Percentiles rank a stretch among this genome's conserved stretches.
These are phyloP conservation scores for Papilio polytes DNA, from an alignment of 1,140 invertebrate species.

Conservation along the genomic window DNA sequence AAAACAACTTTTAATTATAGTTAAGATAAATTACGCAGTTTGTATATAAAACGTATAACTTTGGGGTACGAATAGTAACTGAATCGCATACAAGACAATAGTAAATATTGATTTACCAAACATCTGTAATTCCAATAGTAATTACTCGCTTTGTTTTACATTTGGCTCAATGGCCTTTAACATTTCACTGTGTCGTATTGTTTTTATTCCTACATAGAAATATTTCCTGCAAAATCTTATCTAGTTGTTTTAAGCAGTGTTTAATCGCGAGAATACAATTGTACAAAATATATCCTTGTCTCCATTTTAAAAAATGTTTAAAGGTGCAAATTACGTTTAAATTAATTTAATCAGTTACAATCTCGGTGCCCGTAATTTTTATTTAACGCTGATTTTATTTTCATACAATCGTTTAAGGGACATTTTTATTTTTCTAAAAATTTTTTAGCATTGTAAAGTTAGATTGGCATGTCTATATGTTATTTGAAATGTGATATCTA, in stretches of 20 bases:
- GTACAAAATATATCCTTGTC: too few species aligned
- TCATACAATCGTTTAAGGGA: background rate
- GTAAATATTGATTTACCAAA: conserved; percentile 47
- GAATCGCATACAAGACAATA: conserved; percentile 39
- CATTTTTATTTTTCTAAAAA: background rate
- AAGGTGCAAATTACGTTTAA: too few species aligned
- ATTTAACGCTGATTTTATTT: too few species aligned
- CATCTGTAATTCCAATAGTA: conserved; percentile 59
- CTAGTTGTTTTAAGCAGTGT: background rate
- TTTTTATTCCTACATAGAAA: background rate
- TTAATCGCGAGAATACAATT: too few species aligned
- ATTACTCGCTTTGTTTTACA: conserved; percentile 57
- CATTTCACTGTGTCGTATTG: background rate
- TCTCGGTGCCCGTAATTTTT: too few species aligned
- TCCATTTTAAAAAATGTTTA: too few species aligned
- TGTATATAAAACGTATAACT: background rate
- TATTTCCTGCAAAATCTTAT: background rate
- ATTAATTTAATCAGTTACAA: too few species aligned
- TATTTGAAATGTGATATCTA: conserved; percentile 24
- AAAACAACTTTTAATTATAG: background rate
- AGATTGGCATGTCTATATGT: conserved; percentile 3
- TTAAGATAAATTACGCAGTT: background rate
- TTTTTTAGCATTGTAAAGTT: background rate
- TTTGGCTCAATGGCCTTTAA: conserved; percentile 39
- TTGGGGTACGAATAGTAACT: background rate